Percentiles rank a stretch among this genome's conserved stretches.
Conservation (phyloP, 2,113 vertebrate genomes). For the Pelecanus crispus region DNA sequence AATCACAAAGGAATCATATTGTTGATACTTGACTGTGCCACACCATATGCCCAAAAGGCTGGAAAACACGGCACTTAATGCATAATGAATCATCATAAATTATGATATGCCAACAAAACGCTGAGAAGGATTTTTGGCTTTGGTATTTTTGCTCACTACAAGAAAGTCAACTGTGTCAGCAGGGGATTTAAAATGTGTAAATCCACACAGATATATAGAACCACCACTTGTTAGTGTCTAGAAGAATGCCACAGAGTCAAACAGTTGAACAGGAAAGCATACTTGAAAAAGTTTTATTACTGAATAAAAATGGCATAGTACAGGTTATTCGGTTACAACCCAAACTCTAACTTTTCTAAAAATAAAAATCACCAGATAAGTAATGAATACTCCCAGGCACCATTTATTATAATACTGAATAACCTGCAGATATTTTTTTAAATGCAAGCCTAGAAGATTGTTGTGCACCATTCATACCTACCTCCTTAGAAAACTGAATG, state of each 20-base stretch:
- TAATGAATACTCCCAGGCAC: neutral
- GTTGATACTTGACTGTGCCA: constrained; percentile 4
- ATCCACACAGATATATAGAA: neutral
- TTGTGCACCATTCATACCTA: neutral
- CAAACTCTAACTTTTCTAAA: neutral
- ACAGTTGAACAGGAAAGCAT: neutral
- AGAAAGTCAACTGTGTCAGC: neutral
- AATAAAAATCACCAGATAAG: neutral
- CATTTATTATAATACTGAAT: neutral
- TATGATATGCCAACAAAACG: neutral
- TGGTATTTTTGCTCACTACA: neutral
- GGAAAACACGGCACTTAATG: neutral
- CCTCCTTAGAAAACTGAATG: neutral
- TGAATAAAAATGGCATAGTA: neutral
- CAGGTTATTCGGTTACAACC: neutral
- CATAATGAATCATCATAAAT: neutral
- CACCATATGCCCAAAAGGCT: neutral
- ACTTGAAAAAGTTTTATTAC: neutral
- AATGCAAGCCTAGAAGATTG: neutral
- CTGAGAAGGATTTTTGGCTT: neutral
- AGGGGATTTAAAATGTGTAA: neutral
- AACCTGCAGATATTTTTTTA: neutral
- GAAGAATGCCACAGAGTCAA: neutral
- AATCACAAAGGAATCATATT: neutral
- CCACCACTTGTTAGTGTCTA: neutral